Evolutionary conservation across 2,797 vertebrate genomes (phyloP), one percentile per base, ranked within the genome.

Genomic region (Channa striata): DNA sequence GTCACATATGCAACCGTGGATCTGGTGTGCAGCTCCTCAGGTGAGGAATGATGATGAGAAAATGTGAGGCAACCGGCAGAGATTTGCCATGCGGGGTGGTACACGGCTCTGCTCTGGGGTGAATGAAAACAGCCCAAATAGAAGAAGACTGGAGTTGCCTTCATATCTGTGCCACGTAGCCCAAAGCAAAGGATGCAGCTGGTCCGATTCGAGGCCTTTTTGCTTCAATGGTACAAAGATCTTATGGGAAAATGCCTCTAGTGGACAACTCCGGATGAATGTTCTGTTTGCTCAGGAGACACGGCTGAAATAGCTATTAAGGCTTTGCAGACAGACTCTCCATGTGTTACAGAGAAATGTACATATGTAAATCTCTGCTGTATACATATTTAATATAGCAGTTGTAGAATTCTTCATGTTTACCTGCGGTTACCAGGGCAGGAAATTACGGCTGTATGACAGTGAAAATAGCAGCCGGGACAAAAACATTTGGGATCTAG

Each of bases 31-130:
- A 57, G 78, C 81, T 88, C 84, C 87, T 87, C 77, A 85, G 90
- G 89, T 92, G 86, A 90, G 78, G 81, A 87, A 91, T 89, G 83
- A 83, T 90, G 83, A 92, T 91, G 89, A 89, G 83, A 89, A 89
- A 89, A 85, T 8, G 40, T 51, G n/a, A 77, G 72, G 72, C 75
- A 76, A 84, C 78, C 74, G 74, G 80, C 69, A 81, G 78, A 87
- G 86, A 77, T 82, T 82, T 87, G 57, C 85, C 60, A 67, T 63
- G 83, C 74, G 52, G 72, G 58, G 65, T 72, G 79, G 75, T 78
- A 25, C n/a, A 40, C 36, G 17, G 52, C 63, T 80, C 57, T 68
- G 76, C 80, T 80, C 13, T 37, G 59, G 80, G 86, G 68, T 65
- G 71, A 88, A 68, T 63, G 72, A 87, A 84, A 87, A 77, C 77